Percentiles rank a stretch among this genome's conserved stretches.
These are phyloP conservation scores for Agrotis ipsilon DNA, from an alignment of 2,888 invertebrate genomes.

Conservation along the genomic window DNA sequence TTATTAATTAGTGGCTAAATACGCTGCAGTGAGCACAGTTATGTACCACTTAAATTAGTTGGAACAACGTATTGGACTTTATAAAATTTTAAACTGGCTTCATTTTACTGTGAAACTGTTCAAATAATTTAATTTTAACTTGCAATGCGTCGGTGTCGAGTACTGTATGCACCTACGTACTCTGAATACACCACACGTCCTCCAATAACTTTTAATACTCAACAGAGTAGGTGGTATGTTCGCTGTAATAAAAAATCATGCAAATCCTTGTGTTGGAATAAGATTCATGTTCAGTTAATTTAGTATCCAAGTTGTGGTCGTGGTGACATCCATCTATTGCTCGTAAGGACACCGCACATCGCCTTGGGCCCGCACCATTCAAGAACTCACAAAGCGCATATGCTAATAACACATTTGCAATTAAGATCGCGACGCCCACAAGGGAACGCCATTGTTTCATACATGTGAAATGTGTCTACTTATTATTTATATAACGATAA, in stretches of 20 bases:
- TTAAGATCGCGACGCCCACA: conserved; percentile 87
- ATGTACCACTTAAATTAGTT: conserved; percentile 67
- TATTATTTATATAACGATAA: conserved; percentile 69
- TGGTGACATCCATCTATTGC: conserved; percentile 72
- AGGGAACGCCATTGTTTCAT: conserved; percentile 86
- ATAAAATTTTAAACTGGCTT: conserved; percentile 54
- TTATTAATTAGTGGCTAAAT: conserved; percentile 80
- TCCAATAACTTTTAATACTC: conserved; percentile 37
- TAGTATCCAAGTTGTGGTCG: conserved; percentile 58
- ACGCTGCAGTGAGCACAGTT: conserved; percentile 76
- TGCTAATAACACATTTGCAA: conserved; percentile 89
- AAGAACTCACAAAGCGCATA: conserved; percentile 88
- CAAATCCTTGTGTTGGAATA: conserved; percentile 35
- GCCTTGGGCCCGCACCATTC: conserved; percentile 85
- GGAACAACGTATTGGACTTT: conserved; percentile 66
- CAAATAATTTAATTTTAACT: conserved; percentile 39
- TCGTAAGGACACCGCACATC: conserved; percentile 78
- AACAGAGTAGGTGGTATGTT: conserved; percentile 35
- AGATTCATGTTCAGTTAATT: conserved; percentile 50
- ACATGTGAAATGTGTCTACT: conserved; percentile 77
- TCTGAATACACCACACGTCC: conserved; percentile 28
- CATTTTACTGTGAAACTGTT: conserved; percentile 51
- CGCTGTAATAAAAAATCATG: conserved; percentile 43
- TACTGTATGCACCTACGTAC: conserved; percentile 25
- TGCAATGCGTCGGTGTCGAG: conserved; percentile 18